Evolutionary conservation across 2,888 invertebrate species (phyloP).

Genomic region (Cephonodes hylas): DNA sequence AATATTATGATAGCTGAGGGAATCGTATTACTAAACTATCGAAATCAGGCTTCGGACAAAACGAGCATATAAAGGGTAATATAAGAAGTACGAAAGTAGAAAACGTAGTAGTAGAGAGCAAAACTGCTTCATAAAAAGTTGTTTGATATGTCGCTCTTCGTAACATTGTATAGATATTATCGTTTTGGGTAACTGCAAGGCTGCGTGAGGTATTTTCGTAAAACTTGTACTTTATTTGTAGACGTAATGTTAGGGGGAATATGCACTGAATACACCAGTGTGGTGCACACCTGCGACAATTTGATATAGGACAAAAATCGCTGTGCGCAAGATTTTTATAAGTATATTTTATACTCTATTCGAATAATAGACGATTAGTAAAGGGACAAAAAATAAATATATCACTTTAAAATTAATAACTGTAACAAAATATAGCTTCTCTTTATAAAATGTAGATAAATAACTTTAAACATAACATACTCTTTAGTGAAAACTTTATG

Average conservation of each 20-base stretch:
- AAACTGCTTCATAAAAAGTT: not conserved
- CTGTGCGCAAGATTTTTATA: not conserved
- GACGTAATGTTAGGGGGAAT: not conserved
- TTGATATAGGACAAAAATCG: not conserved
- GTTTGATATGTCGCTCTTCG: not conserved
- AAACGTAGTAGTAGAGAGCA: not conserved
- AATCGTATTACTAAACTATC: not conserved
- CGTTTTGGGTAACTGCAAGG: slow-evolving; percentile 1
- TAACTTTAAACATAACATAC: not conserved
- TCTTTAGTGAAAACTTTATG: not conserved
- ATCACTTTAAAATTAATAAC: not conserved
- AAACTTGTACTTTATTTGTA: not conserved
- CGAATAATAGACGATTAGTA: not conserved
- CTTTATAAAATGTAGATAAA: not conserved
- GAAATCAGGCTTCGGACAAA: not conserved
- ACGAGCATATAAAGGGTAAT: not conserved
- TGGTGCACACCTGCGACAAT: no score
- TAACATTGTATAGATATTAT: not conserved
- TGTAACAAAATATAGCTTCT: not conserved
- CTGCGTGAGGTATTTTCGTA: not conserved
- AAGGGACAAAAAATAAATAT: not conserved
- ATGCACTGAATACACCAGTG: no score
- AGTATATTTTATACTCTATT: not conserved
- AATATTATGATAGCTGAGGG: no score
- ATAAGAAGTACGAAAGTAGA: not conserved